phyloP scores from a whole-genome alignment of 2,888 invertebrate genomes.

The Agrenia bidenticulata region DNA sequence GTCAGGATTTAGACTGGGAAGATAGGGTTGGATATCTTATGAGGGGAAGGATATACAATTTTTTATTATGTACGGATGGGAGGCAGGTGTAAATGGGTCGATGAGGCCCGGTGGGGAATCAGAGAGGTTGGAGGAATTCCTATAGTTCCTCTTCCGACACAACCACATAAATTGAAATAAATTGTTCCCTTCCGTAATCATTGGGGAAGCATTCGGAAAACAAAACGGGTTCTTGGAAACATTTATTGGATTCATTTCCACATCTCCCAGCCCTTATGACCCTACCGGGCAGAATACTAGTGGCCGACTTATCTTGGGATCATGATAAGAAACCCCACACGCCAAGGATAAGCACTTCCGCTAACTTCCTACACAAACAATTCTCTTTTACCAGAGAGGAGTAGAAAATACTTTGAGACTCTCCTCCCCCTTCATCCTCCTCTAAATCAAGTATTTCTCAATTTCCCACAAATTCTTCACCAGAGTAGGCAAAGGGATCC shows the following conservation, averaged over 20 bases:
- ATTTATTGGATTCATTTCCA: constrained; percentile 51
- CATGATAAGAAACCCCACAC: no score
- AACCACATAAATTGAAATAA: constrained; percentile 51
- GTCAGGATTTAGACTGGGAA: no score
- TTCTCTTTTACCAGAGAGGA: no score
- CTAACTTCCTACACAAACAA: no score
- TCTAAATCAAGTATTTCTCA: no score
- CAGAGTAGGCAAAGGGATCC: no score
- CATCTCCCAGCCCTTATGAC: constrained; percentile 14
- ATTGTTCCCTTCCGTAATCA: constrained; percentile 51
- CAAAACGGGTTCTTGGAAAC: constrained; percentile 49
- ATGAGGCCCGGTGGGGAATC: constrained; percentile 28
- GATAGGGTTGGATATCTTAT: no score
- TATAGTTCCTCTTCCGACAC: constrained; percentile 34
- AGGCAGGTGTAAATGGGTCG: constrained; percentile 49
- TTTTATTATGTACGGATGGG: neutral
- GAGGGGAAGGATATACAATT: no score
- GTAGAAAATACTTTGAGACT: no score
- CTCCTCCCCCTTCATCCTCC: no score
- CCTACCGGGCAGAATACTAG: neutral
- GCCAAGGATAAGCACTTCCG: no score
- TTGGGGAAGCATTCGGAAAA: constrained; percentile 48
- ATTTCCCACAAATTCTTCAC: no score
- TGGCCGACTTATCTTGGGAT: neutral
- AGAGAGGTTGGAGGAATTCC: constrained; percentile 4